Evolutionary conservation across 2,797 vertebrate species (phyloP).

Genomic region (Lagorchestes hirsutus): DNA sequence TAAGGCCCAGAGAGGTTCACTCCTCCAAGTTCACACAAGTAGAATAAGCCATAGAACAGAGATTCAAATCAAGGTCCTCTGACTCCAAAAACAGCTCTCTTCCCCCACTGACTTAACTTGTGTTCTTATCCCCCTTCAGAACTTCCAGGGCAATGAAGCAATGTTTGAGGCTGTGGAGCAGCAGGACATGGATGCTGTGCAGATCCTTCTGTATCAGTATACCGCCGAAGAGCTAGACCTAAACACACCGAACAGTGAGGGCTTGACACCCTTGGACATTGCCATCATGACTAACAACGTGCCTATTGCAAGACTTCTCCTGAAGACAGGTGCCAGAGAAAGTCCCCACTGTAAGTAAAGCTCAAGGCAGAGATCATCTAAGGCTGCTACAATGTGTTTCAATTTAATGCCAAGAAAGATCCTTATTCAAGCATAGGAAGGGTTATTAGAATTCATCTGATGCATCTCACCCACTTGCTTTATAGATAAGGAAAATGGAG

Average conservation of each 20-base stretch:
- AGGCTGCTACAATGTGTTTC: not conserved
- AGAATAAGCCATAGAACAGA: not conserved
- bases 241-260: conserved; percentile 95
- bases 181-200: conserved; percentile 95
- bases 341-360: conserved; percentile 96
- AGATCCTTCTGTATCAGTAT: conserved; percentile 94
- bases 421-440: not conserved
- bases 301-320: conserved; percentile 93
- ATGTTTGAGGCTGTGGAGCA: conserved; percentile 97
- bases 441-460: not conserved
- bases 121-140: conserved; percentile 82
- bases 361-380: not conserved
- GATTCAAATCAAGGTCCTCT: not conserved
- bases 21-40: not conserved
- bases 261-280: conserved; percentile 95
- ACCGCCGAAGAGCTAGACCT: conserved; percentile 95
- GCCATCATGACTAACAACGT: conserved; percentile 97
- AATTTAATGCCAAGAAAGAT: not conserved
- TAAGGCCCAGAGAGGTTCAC: not conserved
- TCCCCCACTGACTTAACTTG: not conserved
- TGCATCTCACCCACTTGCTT: not conserved
- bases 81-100: not conserved
- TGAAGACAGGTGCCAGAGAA: conserved; percentile 93
- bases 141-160: conserved; percentile 94
- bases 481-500: not conserved